Evolutionary conservation across 2,797 vertebrate species (phyloP).

Genomic region (Lacerta viridis): DNA sequence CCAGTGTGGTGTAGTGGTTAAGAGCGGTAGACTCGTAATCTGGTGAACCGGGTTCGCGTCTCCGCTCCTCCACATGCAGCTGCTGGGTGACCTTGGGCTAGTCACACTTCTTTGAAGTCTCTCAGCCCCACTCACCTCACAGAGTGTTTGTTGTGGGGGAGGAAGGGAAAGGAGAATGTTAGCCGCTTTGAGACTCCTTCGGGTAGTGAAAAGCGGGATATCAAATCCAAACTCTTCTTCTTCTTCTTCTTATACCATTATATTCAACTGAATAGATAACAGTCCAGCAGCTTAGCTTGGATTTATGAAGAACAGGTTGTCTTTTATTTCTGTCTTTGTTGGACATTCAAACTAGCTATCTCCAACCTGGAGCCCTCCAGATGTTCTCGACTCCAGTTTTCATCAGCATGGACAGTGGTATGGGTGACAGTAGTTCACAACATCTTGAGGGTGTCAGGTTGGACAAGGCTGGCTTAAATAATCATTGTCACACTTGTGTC

Average conservation of each 20-base stretch:
- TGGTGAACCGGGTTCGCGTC: too few relatives aligned
- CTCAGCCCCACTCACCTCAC: too few relatives aligned
- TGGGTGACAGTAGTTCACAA: background rate
- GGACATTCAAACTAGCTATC: background rate
- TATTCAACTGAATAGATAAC: background rate
- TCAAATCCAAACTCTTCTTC: too few relatives aligned
- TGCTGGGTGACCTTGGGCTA: too few relatives aligned
- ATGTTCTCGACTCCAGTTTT: background rate
- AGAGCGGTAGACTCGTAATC: too few relatives aligned
- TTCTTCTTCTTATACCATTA: background rate
- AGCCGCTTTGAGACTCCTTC: too few relatives aligned
- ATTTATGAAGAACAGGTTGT: conserved; percentile 8
- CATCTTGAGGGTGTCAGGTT: background rate
- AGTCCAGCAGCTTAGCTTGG: background rate
- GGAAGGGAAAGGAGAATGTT: too few relatives aligned
- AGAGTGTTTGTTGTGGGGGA: too few relatives aligned
- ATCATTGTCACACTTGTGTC: background rate
- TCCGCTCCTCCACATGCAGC: too few relatives aligned
- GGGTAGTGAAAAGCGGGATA: too few relatives aligned
- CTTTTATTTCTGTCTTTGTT: background rate
- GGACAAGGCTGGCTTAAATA: background rate
- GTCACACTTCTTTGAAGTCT: too few relatives aligned
- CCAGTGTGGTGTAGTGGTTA: too few relatives aligned
- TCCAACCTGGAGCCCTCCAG: background rate
- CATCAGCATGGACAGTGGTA: background rate